These are phyloP conservation scores for Teinopalpus imperialis DNA, from an alignment of 2,888 invertebrate species.

Conservation along the genomic window DNA sequence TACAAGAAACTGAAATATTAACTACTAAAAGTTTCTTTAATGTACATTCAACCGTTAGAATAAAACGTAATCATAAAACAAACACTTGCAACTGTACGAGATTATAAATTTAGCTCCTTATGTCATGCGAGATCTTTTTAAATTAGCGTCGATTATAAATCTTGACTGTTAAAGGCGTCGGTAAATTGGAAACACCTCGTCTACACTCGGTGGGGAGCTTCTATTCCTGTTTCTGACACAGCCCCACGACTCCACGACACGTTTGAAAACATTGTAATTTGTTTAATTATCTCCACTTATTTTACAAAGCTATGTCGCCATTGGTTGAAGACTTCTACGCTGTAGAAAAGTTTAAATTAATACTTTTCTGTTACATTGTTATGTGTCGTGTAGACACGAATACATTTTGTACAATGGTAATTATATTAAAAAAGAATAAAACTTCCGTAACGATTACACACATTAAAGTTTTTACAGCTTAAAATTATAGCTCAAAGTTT, in stretches of 20 bases:
- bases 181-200: constrained; percentile 74
- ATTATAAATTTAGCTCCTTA: constrained; percentile 59
- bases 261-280: constrained; percentile 60
- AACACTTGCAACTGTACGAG: constrained; percentile 42
- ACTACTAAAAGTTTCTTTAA: neutral
- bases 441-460: constrained; percentile 2
- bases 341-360: too few relatives aligned
- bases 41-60: constrained; percentile 9
- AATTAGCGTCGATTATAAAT: constrained; percentile 73
- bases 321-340: constrained; percentile 28
- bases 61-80: constrained; percentile 29
- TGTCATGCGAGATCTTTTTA: constrained; percentile 65
- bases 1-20: too few relatives aligned
- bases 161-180: constrained; percentile 54
- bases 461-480: constrained; percentile 7
- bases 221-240: constrained; percentile 75
- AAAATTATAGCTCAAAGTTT: constrained; percentile 9
- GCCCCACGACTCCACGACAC: constrained; percentile 41
- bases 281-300: constrained; percentile 45
- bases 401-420: too few relatives aligned
- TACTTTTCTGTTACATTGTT: too few relatives aligned
- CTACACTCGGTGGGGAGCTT: constrained; percentile 49
- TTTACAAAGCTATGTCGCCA: constrained; percentile 44
- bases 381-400: too few relatives aligned
- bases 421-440: neutral